Conservation (phyloP, 2,888 invertebrate genomes). For the Lissonota sp. region DNA sequence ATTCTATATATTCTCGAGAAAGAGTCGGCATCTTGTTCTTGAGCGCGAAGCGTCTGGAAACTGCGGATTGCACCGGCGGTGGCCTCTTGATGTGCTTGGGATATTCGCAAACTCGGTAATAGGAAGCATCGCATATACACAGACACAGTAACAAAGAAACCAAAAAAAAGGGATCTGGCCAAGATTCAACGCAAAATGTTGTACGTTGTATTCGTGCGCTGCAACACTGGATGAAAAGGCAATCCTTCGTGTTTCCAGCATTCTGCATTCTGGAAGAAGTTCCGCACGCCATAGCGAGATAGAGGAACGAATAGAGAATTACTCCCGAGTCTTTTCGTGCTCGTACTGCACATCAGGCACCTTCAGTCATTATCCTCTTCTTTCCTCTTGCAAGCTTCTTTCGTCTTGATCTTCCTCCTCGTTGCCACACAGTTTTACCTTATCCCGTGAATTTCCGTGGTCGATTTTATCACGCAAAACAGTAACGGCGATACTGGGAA, state of each 20-base stretch:
- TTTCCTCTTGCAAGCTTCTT: conserved; percentile 1
- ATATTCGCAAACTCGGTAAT: conserved; percentile 41
- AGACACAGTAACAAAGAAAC: too few relatives aligned
- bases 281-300: conserved; percentile 7
- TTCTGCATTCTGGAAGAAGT: conserved; percentile 24
- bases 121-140: conserved; percentile 19
- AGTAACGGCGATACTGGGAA: background rate
- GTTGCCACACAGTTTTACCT: conserved; percentile 16
- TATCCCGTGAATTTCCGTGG: conserved; percentile 36
- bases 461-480: background rate
- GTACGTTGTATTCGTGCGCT: background rate
- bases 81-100: conserved; percentile 40
- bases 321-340: conserved; percentile 56
- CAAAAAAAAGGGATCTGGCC: conserved; percentile 23
- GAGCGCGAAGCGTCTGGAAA: background rate
- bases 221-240: conserved; percentile 24
- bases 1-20: conserved; percentile 30
- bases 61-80: conserved; percentile 36
- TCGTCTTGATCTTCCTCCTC: conserved; percentile 9
- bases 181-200: background rate
- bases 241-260: conserved; percentile 19
- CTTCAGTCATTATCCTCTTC: conserved; percentile 44
- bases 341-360: conserved; percentile 18
- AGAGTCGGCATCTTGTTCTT: background rate
- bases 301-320: conserved; percentile 51